A percentile compares a stretch with the other conserved stretches of the same genome.
Evolutionary conservation across 1,140 invertebrate genomes (phyloP).

Genomic region (Teleopsis dalmanni): DNA sequence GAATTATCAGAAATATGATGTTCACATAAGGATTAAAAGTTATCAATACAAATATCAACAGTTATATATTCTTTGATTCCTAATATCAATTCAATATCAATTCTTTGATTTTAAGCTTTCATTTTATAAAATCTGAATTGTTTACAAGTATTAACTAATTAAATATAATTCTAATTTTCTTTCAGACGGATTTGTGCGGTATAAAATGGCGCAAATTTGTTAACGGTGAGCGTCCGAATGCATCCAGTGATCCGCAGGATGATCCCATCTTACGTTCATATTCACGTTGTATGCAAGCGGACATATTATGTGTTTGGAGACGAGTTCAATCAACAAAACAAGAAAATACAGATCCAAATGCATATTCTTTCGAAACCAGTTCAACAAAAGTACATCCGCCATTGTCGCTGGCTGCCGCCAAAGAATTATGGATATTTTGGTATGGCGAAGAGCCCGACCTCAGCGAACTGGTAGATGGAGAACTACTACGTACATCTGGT

Average conservation of each 20-base stretch:
- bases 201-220: constrained; percentile 98
- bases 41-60: no score
- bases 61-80: no score
- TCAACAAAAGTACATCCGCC: constrained; percentile 50
- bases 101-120: no score
- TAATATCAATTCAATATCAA: no score
- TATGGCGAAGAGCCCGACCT: constrained; percentile 95
- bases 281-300: constrained; percentile 84
- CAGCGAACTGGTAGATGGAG: constrained; percentile 68
- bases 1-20: no score
- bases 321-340: constrained; percentile 58
- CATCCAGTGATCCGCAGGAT: constrained; percentile 65
- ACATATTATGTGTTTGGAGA: constrained; percentile 95
- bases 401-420: constrained; percentile 69
- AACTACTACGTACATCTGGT: constrained; percentile 66
- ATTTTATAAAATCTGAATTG: no score
- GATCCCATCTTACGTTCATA: constrained; percentile 91
- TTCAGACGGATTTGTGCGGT: constrained; percentile 93
- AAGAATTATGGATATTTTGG: constrained; percentile 99
- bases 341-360: constrained; percentile 40
- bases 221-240: constrained; percentile 54
- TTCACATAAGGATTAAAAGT: no score
- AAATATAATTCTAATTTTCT: no score
- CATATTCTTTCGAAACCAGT: constrained; percentile 40
- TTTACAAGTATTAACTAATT: no score